A percentile compares a stretch with the other conserved stretches of the same genome.
Evolutionary conservation across 2,888 invertebrate genomes (phyloP).

Genomic region (Amblyteles armatorius): DNA sequence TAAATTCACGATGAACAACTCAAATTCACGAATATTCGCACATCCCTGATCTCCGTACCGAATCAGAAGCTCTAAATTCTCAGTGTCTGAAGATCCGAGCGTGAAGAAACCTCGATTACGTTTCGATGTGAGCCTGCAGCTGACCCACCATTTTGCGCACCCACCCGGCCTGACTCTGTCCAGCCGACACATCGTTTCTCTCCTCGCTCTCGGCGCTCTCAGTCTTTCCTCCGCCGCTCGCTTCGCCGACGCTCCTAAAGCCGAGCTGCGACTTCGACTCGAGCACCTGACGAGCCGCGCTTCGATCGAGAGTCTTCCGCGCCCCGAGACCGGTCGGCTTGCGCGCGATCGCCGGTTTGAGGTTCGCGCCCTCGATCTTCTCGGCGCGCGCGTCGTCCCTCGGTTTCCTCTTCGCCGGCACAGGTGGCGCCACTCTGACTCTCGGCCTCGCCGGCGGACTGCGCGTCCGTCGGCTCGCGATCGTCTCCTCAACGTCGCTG

Average conservation of each 20-base stretch:
- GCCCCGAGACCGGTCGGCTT: conserved; percentile 78
- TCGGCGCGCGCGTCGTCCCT: not conserved
- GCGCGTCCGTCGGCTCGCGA: conserved; percentile 62
- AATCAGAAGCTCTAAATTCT: too few relatives aligned
- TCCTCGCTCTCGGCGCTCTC: conserved; percentile 65
- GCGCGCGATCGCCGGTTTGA: conserved; percentile 76
- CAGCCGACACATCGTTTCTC: conserved; percentile 81
- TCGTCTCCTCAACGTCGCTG: conserved; percentile 89
- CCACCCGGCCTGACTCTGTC: conserved; percentile 83
- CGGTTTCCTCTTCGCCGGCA: conserved; percentile 75
- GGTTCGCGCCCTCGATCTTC: conserved; percentile 25
- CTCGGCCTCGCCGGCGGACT: not conserved
- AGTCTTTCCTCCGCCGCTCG: conserved; percentile 13
- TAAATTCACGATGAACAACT: too few relatives aligned
- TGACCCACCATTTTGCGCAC: conserved; percentile 83
- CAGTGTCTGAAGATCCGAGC: too few relatives aligned
- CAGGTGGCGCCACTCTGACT: conserved; percentile 77
- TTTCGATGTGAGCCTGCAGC: conserved; percentile 80
- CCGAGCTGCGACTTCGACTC: not conserved
- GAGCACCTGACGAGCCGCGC: not conserved
- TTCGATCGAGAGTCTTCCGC: conserved; percentile 46
- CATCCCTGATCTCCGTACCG: too few relatives aligned
- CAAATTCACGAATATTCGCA: too few relatives aligned
- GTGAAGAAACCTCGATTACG: conserved; percentile 68
- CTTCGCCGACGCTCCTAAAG: not conserved